Percentiles rank a stretch among this genome's conserved stretches.
Evolutionary conservation across 2,113 vertebrate species (phyloP).

Genomic region (Entelurus aequoreus): DNA sequence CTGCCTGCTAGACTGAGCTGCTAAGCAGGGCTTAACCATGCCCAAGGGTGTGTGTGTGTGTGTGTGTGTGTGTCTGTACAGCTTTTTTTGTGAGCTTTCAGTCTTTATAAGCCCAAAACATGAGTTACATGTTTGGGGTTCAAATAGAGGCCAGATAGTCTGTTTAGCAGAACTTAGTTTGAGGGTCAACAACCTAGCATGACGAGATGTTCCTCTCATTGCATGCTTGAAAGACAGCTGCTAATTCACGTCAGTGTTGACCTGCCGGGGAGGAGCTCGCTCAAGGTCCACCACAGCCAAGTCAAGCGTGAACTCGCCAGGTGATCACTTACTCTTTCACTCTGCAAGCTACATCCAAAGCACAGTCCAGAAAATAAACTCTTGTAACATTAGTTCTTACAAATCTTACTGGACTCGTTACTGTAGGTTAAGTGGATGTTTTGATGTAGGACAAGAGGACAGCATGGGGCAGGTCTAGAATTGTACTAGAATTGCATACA

Average conservation of each 20-base stretch:
- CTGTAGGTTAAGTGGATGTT: no score
- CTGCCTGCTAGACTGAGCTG: slow-evolving; percentile 66
- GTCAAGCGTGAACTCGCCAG: not conserved
- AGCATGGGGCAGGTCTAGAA: no score
- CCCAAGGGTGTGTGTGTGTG: slow-evolving; percentile 57
- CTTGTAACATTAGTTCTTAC: no score
- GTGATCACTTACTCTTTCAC: not conserved
- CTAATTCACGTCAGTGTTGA: not conserved
- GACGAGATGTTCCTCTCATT: slow-evolving; percentile 15
- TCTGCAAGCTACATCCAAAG: no score
- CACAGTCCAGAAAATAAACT: no score
- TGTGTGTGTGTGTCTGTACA: slow-evolving; percentile 15
- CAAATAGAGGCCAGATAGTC: slow-evolving; percentile 55
- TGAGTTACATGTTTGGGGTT: slow-evolving; percentile 57
- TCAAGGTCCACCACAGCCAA: not conserved
- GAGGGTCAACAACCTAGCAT: slow-evolving; percentile 22
- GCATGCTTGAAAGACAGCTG: not conserved
- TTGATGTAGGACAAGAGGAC: no score
- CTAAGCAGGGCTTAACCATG: slow-evolving; percentile 70
- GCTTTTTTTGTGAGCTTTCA: slow-evolving; percentile 26
- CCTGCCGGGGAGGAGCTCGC: slow-evolving; percentile 1
- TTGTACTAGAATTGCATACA: no score
- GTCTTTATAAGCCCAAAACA: slow-evolving; percentile 57
- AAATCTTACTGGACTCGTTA: no score
- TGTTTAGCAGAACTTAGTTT: slow-evolving; percentile 53